These are phyloP conservation scores for Camptogramma bilineatum DNA, from an alignment of 2,888 invertebrate species.

Conservation along the genomic window DNA sequence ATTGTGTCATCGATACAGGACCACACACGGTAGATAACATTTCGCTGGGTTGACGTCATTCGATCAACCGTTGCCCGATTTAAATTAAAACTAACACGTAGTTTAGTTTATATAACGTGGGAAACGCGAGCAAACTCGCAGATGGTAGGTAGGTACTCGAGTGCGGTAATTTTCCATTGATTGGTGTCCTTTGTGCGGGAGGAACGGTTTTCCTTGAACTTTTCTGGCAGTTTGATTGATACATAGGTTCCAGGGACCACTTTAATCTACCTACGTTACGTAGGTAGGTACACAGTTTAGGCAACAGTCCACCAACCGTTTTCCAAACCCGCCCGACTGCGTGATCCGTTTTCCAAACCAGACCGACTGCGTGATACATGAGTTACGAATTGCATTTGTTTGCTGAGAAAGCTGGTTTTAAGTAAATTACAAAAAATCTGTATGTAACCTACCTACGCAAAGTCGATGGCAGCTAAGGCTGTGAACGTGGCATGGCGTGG, in stretches of 20 bases:
- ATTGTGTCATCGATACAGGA: conserved; percentile 53
- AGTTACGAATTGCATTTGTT: conserved; percentile 7
- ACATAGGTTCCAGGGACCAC: background rate
- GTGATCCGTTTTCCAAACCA: too few species aligned
- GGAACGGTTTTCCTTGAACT: conserved; percentile 15
- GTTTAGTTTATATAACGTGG: conserved; percentile 34
- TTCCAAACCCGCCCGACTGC: background rate
- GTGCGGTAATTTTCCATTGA: conserved; percentile 31
- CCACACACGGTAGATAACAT: conserved; percentile 75
- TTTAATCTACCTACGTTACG: background rate
- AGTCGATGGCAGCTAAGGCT: conserved; percentile 26
- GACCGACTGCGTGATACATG: background rate
- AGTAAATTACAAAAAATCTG: conserved; percentile 28
- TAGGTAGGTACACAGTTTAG: too few species aligned
- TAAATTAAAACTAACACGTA: conserved; percentile 31
- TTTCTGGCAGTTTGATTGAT: conserved; percentile 11
- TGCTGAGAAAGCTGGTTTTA: conserved; percentile 7
- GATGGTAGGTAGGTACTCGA: conserved; percentile 3
- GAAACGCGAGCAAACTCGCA: conserved; percentile 29
- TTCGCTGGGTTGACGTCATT: conserved; percentile 72
- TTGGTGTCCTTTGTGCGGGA: conserved; percentile 13
- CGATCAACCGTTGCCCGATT: conserved; percentile 43
- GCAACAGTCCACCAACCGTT: background rate
- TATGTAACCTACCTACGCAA: conserved; percentile 36
- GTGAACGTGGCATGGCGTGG: conserved; percentile 44